Percentiles rank a stretch among this genome's conserved stretches.
Conservation (phyloP, 2,797 vertebrate species). For the Allobates femoralis region DNA sequence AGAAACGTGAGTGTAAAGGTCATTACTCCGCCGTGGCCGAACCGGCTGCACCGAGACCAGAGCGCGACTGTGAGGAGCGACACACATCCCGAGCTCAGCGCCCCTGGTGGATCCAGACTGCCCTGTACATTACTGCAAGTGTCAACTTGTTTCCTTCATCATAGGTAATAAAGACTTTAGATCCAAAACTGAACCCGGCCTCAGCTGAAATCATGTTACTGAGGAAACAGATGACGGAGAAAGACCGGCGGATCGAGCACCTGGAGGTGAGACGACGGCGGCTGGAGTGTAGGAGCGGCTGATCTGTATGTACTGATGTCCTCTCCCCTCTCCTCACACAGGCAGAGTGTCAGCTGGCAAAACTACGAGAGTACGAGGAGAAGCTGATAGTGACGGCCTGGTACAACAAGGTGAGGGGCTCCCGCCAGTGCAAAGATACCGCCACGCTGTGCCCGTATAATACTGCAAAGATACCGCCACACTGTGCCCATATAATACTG, state of each 20-base stretch:
- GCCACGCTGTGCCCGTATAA: too few species aligned
- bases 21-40: too few species aligned
- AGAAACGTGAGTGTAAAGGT: conserved; percentile 84
- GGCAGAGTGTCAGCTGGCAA: conserved; percentile 91
- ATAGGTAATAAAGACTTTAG: conserved; percentile 95
- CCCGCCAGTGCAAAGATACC: too few species aligned
- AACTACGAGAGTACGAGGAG: conserved; percentile 92
- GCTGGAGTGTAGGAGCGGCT: background rate
- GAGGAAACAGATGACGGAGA: conserved; percentile 86
- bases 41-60: too few species aligned
- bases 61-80: too few species aligned
- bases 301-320: background rate
- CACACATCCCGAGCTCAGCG: too few species aligned
- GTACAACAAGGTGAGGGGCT: conserved; percentile 90
- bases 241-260: conserved; percentile 87
- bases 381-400: conserved; percentile 96
- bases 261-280: conserved; percentile 83
- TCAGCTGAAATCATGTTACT: conserved; percentile 94
- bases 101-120: background rate
- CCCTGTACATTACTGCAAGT: background rate
- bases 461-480: too few species aligned
- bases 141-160: background rate
- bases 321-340: conserved; percentile 66
- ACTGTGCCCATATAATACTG: too few species aligned
- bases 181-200: conserved; percentile 95